These are phyloP conservation scores for Acanthopleura granulata DNA, from an alignment of 2,888 invertebrate species.

Conservation along the genomic window DNA sequence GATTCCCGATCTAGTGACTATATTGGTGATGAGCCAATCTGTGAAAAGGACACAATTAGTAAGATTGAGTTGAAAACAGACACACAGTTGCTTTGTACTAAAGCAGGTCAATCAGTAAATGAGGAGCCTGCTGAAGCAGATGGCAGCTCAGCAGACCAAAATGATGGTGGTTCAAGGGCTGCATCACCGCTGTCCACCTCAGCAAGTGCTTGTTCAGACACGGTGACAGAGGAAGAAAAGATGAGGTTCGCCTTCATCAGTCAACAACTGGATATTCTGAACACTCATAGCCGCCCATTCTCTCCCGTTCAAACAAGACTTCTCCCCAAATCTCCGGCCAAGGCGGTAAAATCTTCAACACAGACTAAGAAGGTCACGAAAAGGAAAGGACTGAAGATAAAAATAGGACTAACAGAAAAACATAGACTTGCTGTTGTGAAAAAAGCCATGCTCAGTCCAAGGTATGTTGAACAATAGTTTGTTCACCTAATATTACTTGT, in stretches of 20 bases:
- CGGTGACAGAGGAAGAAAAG: conserved; percentile 12
- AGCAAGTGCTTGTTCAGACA: neutral
- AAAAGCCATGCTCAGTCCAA: neutral
- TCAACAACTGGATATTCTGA: conserved; percentile 38
- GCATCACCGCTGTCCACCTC: too few species aligned
- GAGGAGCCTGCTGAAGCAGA: too few species aligned
- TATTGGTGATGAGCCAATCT: too few species aligned
- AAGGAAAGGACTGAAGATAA: neutral
- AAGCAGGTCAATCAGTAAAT: too few species aligned
- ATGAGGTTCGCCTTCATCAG: conserved; percentile 30
- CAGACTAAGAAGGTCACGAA: neutral
- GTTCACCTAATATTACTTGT: too few species aligned
- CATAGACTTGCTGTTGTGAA: conserved; percentile 15
- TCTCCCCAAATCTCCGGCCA: conserved; percentile 28
- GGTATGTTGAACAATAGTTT: too few species aligned
- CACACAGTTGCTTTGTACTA: too few species aligned
- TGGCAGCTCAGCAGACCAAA: too few species aligned
- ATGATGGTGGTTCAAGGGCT: too few species aligned
- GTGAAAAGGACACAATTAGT: too few species aligned
- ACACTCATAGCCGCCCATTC: conserved; percentile 30
- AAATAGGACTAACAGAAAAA: neutral
- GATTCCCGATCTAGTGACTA: too few species aligned
- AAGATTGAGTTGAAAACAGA: too few species aligned
- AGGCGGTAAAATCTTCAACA: conserved; percentile 28
- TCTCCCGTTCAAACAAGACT: neutral